Percentiles rank a stretch among this genome's conserved stretches.
These are phyloP conservation scores for Urocitellus parryii DNA, from an alignment of 2,113 vertebrate genomes.

Conservation along the genomic window DNA sequence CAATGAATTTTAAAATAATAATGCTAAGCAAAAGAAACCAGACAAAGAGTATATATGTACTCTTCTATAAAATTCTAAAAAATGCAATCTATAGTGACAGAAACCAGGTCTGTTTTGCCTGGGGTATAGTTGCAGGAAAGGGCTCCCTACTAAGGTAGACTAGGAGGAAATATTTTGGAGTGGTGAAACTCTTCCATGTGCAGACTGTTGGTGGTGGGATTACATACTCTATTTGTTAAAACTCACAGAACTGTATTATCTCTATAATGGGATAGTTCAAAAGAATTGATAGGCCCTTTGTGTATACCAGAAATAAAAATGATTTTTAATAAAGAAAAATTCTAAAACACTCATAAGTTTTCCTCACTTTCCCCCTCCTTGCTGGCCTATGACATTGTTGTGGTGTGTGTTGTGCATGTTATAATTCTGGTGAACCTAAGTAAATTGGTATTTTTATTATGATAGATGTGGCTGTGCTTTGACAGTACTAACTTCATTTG, in stretches of 20 bases:
- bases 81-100: background rate
- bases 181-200: background rate
- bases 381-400: background rate
- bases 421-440: no score
- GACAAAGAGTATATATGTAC: background rate
- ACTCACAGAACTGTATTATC: background rate
- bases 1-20: slow-evolving; percentile 10
- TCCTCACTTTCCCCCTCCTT: background rate
- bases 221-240: background rate
- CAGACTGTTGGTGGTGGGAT: background rate
- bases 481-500: background rate
- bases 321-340: slow-evolving; percentile 47
- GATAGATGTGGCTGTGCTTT: background rate
- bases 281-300: background rate
- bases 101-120: background rate
- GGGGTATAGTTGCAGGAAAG: background rate
- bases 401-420: background rate
- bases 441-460: background rate
- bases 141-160: background rate
- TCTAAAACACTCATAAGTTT: slow-evolving; percentile 33
- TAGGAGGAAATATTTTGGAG: background rate
- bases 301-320: slow-evolving; percentile 7
- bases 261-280: background rate
- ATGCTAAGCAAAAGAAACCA: background rate
- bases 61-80: slow-evolving; percentile 13